Base-by-base conservation (phyloP, 2,888 invertebrate genomes). In the Spatulosminthurus flaviceps region DNA sequence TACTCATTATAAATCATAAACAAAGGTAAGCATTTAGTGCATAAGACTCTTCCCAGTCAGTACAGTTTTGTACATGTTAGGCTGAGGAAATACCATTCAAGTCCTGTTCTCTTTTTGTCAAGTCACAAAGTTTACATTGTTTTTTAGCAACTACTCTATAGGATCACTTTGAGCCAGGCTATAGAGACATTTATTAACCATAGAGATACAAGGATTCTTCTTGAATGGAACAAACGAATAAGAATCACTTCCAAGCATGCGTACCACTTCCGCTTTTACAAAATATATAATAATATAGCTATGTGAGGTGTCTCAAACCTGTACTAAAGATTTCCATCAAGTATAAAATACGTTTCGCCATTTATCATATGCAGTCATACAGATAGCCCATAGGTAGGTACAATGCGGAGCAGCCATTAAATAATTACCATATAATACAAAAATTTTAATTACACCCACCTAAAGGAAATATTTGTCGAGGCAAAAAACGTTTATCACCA, bases 381-480 rank as follows among this genome's bases (percentile, higher is more conserved):
- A n/a, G n/a, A n/a, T n/a, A n/a, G n/a, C n/a, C n/a, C n/a, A n/a
- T n/a, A n/a, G n/a, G n/a, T n/a, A n/a, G n/a, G n/a, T n/a, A 51
- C 51, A 51, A 19, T 51, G 9, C 16, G 9, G 16, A 51, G 16
- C n/a, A 16, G 34, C 9, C 34, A 34, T 34, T 34, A 4, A 34
- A 34, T 34, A 51, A 51, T 51, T 51, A 51, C 51, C 16, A 19
- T 51, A n/a, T 5, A 51, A 51, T 19, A 51, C 51, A 51, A 51
- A 51, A 51, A 51, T 51, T 13, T 51, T 51, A 51, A 51, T 51
- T 51, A 51, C 51, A 51, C 51, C 51, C 51, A 51, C 51, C 51
- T 51, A 51, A 34, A 51, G 51, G 51, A 51, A 51, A 51, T 51
- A 51, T 51, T 51, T 51, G 51, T 51, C 51, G 51, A 51, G 51